These are phyloP conservation scores for Callospermophilus lateralis DNA, from an alignment of 2,113 vertebrate genomes.

Conservation along the genomic window DNA sequence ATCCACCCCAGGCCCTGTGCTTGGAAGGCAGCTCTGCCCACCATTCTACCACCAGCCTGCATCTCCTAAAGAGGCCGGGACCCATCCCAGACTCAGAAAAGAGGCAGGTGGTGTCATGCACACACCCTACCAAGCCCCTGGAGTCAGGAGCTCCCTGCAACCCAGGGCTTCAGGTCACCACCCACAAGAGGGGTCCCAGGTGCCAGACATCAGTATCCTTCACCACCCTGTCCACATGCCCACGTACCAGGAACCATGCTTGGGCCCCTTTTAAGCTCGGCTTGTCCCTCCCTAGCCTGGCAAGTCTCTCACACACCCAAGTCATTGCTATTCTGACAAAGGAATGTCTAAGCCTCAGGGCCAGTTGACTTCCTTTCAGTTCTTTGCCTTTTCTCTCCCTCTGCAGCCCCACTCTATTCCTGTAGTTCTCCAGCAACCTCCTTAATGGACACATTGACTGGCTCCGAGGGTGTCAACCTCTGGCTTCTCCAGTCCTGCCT, in stretches of 20 bases:
- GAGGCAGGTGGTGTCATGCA: not conserved
- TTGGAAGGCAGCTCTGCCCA: not conserved
- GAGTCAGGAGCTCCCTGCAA: not conserved
- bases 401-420: not conserved
- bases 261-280: not conserved
- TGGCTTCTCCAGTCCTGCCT: not conserved
- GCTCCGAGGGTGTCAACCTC: not conserved
- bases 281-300: not conserved
- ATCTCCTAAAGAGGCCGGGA: not conserved
- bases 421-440: not conserved
- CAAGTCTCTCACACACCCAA: no score
- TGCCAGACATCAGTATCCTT: no score
- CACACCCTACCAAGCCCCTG: not conserved
- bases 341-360: no score
- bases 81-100: not conserved
- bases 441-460: not conserved
- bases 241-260: accelerated
- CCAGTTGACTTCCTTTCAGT: no score
- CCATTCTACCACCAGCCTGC: not conserved
- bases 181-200: no score
- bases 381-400: not conserved
- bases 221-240: no score
- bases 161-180: not conserved
- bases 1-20: not conserved
- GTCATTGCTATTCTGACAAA: no score